These are phyloP conservation scores for Cebus imitator DNA, from an alignment of 2,113 vertebrate genomes.

Conservation along the genomic window DNA sequence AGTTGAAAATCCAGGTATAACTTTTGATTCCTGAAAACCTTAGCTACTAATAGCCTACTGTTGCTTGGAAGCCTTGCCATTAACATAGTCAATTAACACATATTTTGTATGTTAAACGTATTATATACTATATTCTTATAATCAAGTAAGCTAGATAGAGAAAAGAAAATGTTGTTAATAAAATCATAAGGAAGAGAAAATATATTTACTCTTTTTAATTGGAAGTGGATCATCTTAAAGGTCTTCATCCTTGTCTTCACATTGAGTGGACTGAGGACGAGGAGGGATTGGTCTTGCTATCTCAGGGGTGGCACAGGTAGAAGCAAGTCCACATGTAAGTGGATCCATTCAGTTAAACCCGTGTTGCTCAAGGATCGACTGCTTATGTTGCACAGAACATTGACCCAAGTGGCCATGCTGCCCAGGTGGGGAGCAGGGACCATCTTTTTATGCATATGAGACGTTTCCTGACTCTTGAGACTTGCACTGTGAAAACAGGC, in stretches of 20 bases:
- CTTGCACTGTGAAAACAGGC: background rate
- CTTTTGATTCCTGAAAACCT: background rate
- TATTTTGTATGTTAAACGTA: background rate
- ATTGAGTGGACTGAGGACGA: background rate
- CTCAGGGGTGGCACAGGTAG: background rate
- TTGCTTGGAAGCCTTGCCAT: background rate
- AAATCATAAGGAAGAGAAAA: background rate
- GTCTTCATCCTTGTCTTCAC: background rate
- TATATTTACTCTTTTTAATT: background rate
- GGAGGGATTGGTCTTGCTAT: background rate
- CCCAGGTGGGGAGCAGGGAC: background rate
- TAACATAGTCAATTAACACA: background rate
- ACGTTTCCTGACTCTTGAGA: background rate
- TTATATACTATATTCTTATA: background rate
- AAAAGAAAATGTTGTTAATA: background rate
- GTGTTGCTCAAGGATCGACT: background rate
- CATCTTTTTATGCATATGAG: background rate
- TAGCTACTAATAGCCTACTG: background rate
- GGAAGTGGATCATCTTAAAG: background rate
- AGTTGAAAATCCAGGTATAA: background rate
- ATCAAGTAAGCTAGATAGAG: background rate
- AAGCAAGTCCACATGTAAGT: background rate
- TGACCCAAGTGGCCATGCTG: background rate
- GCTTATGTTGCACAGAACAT: background rate
- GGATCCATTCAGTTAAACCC: background rate